Base-by-base conservation (phyloP, 2,113 vertebrate species). In the Gymnorhina tibicen region DNA sequence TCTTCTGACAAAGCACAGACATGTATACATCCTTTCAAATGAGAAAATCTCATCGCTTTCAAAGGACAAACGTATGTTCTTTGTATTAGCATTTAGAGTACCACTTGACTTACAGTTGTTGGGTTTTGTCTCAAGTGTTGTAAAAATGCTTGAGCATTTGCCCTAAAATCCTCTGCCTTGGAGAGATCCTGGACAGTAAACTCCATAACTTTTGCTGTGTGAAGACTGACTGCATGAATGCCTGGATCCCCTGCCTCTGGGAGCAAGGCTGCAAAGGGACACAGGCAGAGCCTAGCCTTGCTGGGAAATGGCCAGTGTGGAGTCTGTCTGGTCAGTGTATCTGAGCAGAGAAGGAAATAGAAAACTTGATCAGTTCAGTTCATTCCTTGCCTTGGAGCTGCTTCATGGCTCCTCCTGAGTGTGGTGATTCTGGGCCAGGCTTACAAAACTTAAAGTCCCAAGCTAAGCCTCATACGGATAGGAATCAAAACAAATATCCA, bases 61-160 rank as follows among this genome's bases (percentile, higher is more conserved):
- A 5, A 85, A 70, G n/a, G 22, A 47, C 11, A 92, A 83, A 49
- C 1, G 2, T 20, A n/a, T 0, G 0, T 37, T 49, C 14, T 69
- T 46, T 1, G 0, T 33, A 80, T 77, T 59, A 67, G 5, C 35
- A 75, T 82, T 78, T 56, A 56, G 18, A 50, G 67, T 68, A 78
- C 9, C 41, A 27, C 52, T 78, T 79, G 27, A 59, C 14, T 60
- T 72, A 44, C 4, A 53, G 13, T 13, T 52, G 16, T 21, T 52
- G 15, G 2, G 19, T 56, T 91, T 91, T 41, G 20, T 39, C 24
- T 56, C 3, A 1, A 69, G 32, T 21, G 13, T 23, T 80, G 23
- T 41, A 32, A 76, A 94, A 69, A 52, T 13, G 5, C 16, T 86
- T 46, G 13, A 64, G 21, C 16, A 41, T 46, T 32, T 47, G 12